phyloP scores from a whole-genome alignment of 1,140 invertebrate species.

The Drosophila nasuta region DNA sequence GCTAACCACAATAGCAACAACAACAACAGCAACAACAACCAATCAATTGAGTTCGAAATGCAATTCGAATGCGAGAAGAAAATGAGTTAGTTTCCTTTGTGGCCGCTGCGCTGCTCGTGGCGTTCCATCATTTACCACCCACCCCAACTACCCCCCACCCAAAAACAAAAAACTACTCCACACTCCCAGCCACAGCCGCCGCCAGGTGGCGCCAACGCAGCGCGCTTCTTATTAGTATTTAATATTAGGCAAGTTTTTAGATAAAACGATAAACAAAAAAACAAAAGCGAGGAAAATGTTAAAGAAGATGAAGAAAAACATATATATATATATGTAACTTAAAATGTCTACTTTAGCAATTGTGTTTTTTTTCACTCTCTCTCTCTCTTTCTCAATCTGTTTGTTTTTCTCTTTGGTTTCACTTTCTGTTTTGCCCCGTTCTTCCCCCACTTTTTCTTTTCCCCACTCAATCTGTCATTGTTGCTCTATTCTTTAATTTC shows the following conservation, averaged over 20 bases:
- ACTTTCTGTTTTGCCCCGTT: neutral
- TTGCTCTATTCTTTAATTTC: constrained; percentile 24
- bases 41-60: constrained; percentile 34
- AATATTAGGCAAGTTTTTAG: constrained; percentile 59
- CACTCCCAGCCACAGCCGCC: constrained; percentile 1
- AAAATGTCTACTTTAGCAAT: constrained; percentile 41
- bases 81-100: constrained; percentile 52
- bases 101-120: constrained; percentile 21
- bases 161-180: too few species aligned
- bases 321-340: neutral
- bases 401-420: constrained; percentile 14
- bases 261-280: constrained; percentile 10
- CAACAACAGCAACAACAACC: constrained; percentile 6
- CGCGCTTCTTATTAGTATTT: constrained; percentile 50
- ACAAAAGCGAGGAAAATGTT: neutral
- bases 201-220: constrained; percentile 33
- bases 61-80: constrained; percentile 25
- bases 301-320: neutral
- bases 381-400: neutral
- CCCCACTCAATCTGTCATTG: constrained; percentile 8
- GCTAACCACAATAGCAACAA: constrained; percentile 18
- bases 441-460: neutral
- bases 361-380: constrained; percentile 11
- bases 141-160: too few species aligned
- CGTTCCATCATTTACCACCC: neutral